phyloP scores from a whole-genome alignment of 2,113 vertebrate genomes.

The Gnathonemus echidnorhynchus region DNA sequence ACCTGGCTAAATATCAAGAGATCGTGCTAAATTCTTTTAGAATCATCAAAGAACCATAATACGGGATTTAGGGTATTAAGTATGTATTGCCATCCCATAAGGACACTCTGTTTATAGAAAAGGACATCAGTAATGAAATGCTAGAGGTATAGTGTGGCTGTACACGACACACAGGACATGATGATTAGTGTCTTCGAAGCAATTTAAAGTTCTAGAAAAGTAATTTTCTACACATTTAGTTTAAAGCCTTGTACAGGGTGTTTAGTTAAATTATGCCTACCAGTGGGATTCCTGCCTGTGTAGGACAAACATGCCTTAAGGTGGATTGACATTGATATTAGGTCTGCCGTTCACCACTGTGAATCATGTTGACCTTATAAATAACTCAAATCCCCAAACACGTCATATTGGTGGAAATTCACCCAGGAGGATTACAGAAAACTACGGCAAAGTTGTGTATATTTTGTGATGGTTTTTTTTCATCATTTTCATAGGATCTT shows the following conservation, averaged over 20 bases:
- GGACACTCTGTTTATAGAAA: background rate
- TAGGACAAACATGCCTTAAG: background rate
- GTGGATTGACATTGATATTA: background rate
- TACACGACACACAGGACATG: background rate
- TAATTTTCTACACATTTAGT: conserved; percentile 2
- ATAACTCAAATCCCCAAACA: background rate
- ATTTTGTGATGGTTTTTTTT: background rate
- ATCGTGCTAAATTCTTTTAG: background rate
- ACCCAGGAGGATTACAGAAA: background rate
- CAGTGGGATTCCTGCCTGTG: background rate
- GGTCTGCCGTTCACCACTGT: background rate
- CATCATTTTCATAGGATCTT: background rate
- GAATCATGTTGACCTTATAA: background rate
- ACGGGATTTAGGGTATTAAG: background rate
- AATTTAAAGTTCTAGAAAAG: background rate
- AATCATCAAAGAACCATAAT: background rate
- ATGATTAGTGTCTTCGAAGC: background rate
- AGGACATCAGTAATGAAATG: background rate
- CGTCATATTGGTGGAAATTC: background rate
- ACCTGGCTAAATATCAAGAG: background rate
- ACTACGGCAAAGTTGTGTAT: background rate
- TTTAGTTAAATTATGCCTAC: background rate
- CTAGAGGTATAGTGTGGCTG: background rate
- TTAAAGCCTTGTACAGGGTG: background rate
- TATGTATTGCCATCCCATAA: background rate